These are phyloP conservation scores for Fistularia commersonii DNA, from an alignment of 2,797 vertebrate species.

Conservation along the genomic window DNA sequence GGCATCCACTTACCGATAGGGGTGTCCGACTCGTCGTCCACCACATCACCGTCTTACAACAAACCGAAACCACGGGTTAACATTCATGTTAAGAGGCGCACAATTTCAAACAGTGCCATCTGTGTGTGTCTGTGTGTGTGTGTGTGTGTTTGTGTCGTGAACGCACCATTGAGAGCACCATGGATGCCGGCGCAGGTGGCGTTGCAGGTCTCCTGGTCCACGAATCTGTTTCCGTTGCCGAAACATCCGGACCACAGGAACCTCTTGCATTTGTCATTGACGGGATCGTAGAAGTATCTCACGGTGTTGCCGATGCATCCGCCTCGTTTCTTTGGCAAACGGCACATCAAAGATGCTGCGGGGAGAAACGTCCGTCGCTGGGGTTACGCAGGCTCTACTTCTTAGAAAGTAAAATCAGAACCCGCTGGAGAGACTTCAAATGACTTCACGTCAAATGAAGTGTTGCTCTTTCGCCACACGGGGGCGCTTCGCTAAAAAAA, in stretches of 20 bases:
- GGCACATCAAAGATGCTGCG: conserved; percentile 38
- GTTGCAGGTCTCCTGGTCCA: conserved; percentile 41
- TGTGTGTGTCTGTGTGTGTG: no score
- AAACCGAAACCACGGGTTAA: conserved; percentile 41
- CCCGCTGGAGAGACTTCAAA: no score
- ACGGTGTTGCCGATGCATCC: conserved; percentile 17
- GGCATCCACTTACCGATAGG: conserved; percentile 62
- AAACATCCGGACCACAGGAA: conserved; percentile 61
- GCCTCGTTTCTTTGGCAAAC: conserved; percentile 28
- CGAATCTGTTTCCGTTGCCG: conserved; percentile 75
- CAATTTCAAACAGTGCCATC: not conserved
- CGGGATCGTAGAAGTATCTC: conserved; percentile 62
- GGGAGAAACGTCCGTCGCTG: conserved; percentile 12
- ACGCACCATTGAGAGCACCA: conserved; percentile 35
- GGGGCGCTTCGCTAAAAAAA: no score
- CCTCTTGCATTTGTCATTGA: conserved; percentile 48
- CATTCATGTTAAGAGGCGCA: not conserved
- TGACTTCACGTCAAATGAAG: no score
- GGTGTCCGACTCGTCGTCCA: conserved; percentile 67
- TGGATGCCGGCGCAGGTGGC: conserved; percentile 62
- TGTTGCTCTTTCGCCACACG: no score
- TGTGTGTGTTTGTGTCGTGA: not conserved
- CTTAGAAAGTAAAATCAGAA: no score
- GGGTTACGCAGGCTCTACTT: no score
- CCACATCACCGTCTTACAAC: not conserved